Evolutionary conservation across 2,797 vertebrate species (phyloP).

Genomic region (Gorsachius magnificus): DNA sequence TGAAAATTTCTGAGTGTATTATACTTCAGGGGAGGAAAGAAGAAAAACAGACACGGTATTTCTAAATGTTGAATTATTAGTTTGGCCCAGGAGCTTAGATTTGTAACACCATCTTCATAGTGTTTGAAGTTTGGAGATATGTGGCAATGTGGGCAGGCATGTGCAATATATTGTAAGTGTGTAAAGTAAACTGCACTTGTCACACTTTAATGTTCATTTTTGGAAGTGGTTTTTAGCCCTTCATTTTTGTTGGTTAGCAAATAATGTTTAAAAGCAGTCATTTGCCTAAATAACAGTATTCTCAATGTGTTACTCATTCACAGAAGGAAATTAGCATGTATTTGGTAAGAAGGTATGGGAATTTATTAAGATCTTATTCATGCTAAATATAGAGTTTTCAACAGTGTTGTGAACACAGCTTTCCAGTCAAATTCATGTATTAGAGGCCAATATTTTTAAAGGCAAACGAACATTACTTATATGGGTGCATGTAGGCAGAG

Average conservation of each 20-base stretch:
- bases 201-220: neutral
- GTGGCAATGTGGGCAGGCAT: neutral
- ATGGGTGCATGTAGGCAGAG: fast-evolving
- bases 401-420: neutral
- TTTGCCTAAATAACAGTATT: neutral
- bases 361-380: neutral
- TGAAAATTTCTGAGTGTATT: neutral
- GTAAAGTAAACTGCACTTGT: neutral
- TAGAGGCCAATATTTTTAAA: neutral
- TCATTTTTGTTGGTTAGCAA: neutral
- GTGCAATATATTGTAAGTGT: neutral
- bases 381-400: neutral
- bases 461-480: neutral
- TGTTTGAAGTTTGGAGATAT: neutral
- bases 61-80: neutral
- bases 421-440: neutral
- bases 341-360: neutral
- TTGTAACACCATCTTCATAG: neutral
- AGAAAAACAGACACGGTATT: neutral
- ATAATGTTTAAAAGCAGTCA: neutral
- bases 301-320: neutral
- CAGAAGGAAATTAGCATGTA: neutral
- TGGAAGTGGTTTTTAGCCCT: neutral
- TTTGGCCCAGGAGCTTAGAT: neutral
- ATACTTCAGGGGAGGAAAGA: too few relatives aligned